Conservation (phyloP, 2,113 vertebrate genomes). For the Galemys pyrenaicus region DNA sequence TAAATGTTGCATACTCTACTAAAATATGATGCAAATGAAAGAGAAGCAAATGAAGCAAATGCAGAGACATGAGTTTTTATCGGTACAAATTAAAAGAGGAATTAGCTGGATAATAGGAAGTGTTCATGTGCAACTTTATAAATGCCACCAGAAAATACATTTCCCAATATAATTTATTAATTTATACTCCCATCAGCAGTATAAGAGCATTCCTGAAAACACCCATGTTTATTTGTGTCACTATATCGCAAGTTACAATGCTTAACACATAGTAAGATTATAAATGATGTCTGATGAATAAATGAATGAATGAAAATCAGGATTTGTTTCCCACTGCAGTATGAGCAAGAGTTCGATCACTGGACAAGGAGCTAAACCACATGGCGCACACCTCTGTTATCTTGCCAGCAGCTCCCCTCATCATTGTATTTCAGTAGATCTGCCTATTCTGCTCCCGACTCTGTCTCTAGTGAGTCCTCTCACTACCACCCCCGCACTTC, state of each 20-base stretch:
- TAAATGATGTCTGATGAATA: neutral
- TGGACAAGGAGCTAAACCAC: no score
- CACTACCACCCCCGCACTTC: no score
- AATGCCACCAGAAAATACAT: neutral
- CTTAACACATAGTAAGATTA: neutral
- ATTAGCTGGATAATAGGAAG: neutral
- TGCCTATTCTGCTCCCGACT: no score
- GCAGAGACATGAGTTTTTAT: neutral
- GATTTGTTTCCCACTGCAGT: no score
- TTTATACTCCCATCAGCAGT: neutral
- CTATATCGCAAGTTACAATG: neutral
- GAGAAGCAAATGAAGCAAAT: neutral
- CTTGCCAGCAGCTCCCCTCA: no score
- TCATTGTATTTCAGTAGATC: no score
- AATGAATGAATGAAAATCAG: no score
- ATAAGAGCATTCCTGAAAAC: neutral
- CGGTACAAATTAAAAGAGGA: neutral
- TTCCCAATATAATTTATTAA: neutral
- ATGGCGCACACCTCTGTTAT: no score
- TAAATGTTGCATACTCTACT: neutral
- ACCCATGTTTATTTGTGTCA: neutral
- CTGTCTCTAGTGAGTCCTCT: no score
- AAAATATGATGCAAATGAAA: neutral
- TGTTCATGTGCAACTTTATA: neutral
- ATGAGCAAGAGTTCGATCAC: no score